These are phyloP conservation scores for Planiliza haematocheilus DNA, from an alignment of 2,113 vertebrate species.

Conservation along the genomic window DNA sequence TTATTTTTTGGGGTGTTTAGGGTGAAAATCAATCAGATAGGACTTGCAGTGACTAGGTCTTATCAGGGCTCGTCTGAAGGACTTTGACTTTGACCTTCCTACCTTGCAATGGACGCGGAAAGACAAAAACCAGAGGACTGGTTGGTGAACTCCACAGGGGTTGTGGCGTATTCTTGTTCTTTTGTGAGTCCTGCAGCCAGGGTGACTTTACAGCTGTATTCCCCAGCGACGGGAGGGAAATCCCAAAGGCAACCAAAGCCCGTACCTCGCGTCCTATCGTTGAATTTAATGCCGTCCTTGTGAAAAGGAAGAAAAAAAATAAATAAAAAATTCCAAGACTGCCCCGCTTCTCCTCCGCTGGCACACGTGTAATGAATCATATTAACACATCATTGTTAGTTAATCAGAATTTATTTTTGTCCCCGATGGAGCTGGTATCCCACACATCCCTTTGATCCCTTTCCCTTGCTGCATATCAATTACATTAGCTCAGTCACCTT, in stretches of 20 bases:
- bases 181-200: background rate
- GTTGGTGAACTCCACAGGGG: constrained; percentile 10
- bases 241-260: background rate
- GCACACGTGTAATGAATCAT: constrained; percentile 59
- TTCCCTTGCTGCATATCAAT: constrained; percentile 70
- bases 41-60: constrained; percentile 19
- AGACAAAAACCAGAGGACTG: background rate
- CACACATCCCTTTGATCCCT: constrained; percentile 71
- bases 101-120: constrained; percentile 1
- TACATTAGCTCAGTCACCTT: constrained; percentile 78
- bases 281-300: too few species aligned
- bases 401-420: constrained; percentile 75
- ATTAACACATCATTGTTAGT: constrained; percentile 73
- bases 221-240: background rate
- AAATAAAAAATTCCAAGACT: background rate
- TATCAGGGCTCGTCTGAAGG: constrained; percentile 21
- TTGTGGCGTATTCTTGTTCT: background rate
- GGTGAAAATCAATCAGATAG: constrained; percentile 47
- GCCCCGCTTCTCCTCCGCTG: background rate
- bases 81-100: constrained; percentile 51
- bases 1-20: background rate
- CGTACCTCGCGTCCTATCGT: background rate
- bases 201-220: background rate
- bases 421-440: constrained; percentile 54
- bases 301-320: background rate